These are phyloP conservation scores for Phylloscopus collybita DNA, from an alignment of 2,797 vertebrate species.

Conservation along the genomic window DNA sequence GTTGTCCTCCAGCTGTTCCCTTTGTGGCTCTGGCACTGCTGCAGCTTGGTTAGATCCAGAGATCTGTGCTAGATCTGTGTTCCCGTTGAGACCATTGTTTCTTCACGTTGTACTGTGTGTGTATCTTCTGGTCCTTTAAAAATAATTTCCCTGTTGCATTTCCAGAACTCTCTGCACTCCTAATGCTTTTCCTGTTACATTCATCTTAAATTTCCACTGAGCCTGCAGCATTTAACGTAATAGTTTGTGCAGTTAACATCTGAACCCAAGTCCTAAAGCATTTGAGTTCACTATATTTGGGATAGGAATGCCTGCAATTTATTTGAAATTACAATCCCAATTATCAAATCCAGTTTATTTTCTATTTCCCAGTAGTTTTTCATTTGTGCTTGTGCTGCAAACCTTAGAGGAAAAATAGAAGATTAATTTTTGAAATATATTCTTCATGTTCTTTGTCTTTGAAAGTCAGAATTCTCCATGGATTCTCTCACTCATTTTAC, in stretches of 20 bases:
- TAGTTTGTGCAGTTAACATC: not conserved
- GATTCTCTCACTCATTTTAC: not conserved
- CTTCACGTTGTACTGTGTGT: not conserved
- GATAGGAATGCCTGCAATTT: not conserved
- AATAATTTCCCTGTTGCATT: not conserved
- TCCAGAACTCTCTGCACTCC: not conserved
- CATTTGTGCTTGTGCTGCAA: not conserved
- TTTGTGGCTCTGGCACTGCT: not conserved
- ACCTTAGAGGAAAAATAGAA: not conserved
- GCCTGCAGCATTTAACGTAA: not conserved
- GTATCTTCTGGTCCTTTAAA: not conserved
- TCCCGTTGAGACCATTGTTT: not conserved
- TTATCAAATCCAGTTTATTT: slow-evolving; percentile 19
- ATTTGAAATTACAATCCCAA: not conserved
- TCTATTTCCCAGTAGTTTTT: not conserved
- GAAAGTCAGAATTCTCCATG: not conserved
- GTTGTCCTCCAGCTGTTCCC: not conserved
- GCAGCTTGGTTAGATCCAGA: not conserved
- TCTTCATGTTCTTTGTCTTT: not conserved
- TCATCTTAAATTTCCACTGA: not conserved
- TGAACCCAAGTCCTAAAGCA: not conserved
- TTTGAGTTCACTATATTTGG: not conserved
- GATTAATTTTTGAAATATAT: not conserved
- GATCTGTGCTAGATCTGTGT: not conserved
- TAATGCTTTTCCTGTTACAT: not conserved